These are phyloP conservation scores for Macroteleia sp. DNA, from an alignment of 2,888 invertebrate genomes.

Conservation along the genomic window DNA sequence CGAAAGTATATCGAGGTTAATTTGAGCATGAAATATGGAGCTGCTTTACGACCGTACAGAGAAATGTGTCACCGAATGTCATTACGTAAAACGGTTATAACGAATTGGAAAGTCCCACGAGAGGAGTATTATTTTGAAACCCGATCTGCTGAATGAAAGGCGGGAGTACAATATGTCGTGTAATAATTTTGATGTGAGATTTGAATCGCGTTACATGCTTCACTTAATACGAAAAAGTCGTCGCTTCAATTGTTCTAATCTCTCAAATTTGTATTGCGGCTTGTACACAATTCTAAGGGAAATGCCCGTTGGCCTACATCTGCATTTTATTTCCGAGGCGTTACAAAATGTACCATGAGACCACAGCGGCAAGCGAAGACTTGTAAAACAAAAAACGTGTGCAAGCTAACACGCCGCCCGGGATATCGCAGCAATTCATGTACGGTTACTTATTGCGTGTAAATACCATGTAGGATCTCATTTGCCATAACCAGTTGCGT, in stretches of 20 bases:
- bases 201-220: slow-evolving; percentile 1
- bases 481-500: slow-evolving; percentile 36
- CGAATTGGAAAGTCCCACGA: slow-evolving; percentile 32
- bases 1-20: slow-evolving; percentile 23
- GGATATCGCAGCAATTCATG: slow-evolving; percentile 5
- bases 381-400: background rate
- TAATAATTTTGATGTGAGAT: slow-evolving; percentile 3
- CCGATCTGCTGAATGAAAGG: slow-evolving; percentile 2
- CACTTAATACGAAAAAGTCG: slow-evolving; percentile 3
- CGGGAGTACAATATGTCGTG: background rate
- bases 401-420: background rate
- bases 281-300: slow-evolving; percentile 11
- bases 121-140: slow-evolving; percentile 12
- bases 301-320: slow-evolving; percentile 37
- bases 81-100: slow-evolving; percentile 24
- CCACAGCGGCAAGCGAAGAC: slow-evolving; percentile 11
- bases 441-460: slow-evolving; percentile 20
- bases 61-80: slow-evolving; percentile 40
- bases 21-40: background rate
- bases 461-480: slow-evolving; percentile 34
- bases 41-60: background rate
- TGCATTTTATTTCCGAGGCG: slow-evolving; percentile 14
- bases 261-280: slow-evolving; percentile 11
- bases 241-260: slow-evolving; percentile 24
- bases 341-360: slow-evolving; percentile 24